These are phyloP conservation scores for Rhingia campestris DNA, from an alignment of 2,888 invertebrate genomes.

Conservation along the genomic window DNA sequence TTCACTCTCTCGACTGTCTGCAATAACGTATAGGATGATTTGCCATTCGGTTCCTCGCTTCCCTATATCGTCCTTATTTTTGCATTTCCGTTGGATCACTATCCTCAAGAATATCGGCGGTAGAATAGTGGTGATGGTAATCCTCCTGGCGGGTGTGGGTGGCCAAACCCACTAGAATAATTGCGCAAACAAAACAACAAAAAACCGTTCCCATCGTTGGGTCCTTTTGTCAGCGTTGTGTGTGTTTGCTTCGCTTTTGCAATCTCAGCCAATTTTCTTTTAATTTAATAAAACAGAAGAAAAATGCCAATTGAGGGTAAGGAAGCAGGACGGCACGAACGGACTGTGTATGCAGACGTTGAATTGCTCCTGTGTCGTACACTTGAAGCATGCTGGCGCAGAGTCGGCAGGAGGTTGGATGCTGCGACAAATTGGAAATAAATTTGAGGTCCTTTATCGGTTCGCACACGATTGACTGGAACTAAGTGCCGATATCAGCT, in stretches of 20 bases:
- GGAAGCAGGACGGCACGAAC: neutral
- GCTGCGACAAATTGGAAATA: slow-evolving; percentile 70
- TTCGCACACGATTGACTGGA: slow-evolving; percentile 44
- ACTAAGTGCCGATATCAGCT: slow-evolving; percentile 63
- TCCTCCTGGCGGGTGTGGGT: neutral
- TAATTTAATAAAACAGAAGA: slow-evolving; percentile 72
- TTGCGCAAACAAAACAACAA: slow-evolving; percentile 61
- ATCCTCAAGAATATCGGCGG: slow-evolving; percentile 55
- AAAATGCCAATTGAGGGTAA: slow-evolving; percentile 47
- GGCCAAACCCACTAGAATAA: slow-evolving; percentile 36
- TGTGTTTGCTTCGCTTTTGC: slow-evolving; percentile 50
- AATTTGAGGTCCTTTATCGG: slow-evolving; percentile 68
- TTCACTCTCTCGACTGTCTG: slow-evolving; percentile 37
- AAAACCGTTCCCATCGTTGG: slow-evolving; percentile 46
- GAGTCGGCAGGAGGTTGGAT: slow-evolving; percentile 14
- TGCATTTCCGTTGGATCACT: slow-evolving; percentile 70
- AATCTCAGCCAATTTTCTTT: slow-evolving; percentile 74
- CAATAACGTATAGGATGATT: slow-evolving; percentile 56
- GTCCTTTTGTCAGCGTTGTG: slow-evolving; percentile 6
- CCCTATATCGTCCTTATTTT: slow-evolving; percentile 47
- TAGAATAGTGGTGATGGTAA: slow-evolving; percentile 1
- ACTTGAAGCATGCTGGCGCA: slow-evolving; percentile 38
- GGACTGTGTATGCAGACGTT: slow-evolving; percentile 7
- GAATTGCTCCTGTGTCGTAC: slow-evolving; percentile 41
- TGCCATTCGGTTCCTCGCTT: slow-evolving; percentile 42